These are phyloP conservation scores for Ostrea edulis DNA, from an alignment of 1,140 invertebrate species.

Conservation along the genomic window DNA sequence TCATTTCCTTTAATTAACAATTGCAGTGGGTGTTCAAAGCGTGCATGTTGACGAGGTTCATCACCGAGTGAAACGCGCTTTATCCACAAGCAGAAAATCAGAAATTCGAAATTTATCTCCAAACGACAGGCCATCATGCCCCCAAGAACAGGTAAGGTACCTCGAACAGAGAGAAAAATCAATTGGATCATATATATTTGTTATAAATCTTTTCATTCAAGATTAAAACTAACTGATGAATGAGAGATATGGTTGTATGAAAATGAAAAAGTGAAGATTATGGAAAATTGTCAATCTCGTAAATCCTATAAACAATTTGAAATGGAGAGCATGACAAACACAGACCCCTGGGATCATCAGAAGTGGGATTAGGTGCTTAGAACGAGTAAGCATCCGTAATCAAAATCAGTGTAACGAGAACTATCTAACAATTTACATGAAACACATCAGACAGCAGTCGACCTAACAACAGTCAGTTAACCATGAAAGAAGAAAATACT, in stretches of 20 bases:
- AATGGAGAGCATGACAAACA: no score
- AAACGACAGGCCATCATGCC: not conserved
- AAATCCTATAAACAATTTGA: no score
- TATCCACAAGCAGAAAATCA: not conserved
- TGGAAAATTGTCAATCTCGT: no score
- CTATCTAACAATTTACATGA: no score
- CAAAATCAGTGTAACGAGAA: no score
- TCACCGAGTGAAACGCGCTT: not conserved
- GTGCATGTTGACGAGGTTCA: not conserved
- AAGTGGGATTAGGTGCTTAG: not conserved
- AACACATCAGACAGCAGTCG: no score
- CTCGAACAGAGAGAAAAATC: not conserved
- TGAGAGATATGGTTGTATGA: not conserved
- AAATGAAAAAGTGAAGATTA: no score
- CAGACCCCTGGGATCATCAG: no score
- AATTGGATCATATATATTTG: not conserved
- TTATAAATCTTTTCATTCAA: not conserved
- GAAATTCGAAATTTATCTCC: not conserved
- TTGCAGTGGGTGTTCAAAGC: not conserved
- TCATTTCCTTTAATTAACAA: not conserved
- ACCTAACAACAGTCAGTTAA: not conserved
- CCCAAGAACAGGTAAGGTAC: not conserved
- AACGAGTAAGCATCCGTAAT: not conserved
- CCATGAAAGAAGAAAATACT: no score
- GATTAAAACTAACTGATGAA: not conserved